A percentile compares a stretch with the other conserved stretches of the same genome.
Evolutionary conservation across 2,888 invertebrate genomes (phyloP).

Genomic region (Acleris literana): DNA sequence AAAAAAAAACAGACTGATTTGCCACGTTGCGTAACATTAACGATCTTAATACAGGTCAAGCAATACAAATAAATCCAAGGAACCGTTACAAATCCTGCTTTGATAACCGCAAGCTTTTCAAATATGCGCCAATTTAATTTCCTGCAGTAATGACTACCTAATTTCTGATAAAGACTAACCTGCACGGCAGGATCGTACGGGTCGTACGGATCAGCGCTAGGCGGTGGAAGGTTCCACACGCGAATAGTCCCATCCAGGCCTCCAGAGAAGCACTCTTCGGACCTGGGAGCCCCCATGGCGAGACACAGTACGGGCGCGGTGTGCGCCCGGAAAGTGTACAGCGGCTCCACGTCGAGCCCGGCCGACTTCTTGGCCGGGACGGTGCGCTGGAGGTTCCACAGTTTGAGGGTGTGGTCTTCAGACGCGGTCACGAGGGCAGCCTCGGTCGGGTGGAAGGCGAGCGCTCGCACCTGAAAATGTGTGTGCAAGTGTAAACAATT

Average conservation of each 20-base stretch:
- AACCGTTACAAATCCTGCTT: no score
- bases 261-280: constrained; percentile 97
- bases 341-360: constrained; percentile 98
- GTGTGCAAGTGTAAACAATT: no score
- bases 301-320: constrained; percentile 97
- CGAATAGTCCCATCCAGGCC: constrained; percentile 97
- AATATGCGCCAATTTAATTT: no score
- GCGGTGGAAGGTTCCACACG: constrained; percentile 98
- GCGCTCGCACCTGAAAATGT: constrained; percentile 87
- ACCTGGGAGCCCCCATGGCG: constrained; percentile 96
- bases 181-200: constrained; percentile 97
- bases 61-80: no score
- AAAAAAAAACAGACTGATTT: no score
- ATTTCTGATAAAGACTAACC: constrained; percentile 54
- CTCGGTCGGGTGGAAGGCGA: constrained; percentile 97
- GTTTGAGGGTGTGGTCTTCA: constrained; percentile 98
- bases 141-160: no score
- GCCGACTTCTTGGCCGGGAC: constrained; percentile 98
- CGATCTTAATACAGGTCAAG: no score
- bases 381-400: constrained; percentile 99
- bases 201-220: constrained; percentile 98
- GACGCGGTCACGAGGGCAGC: constrained; percentile 98
- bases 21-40: no score
- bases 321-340: constrained; percentile 99
- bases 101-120: no score